These are phyloP conservation scores for Zeus faber DNA, from an alignment of 2,113 vertebrate genomes.

Conservation along the genomic window DNA sequence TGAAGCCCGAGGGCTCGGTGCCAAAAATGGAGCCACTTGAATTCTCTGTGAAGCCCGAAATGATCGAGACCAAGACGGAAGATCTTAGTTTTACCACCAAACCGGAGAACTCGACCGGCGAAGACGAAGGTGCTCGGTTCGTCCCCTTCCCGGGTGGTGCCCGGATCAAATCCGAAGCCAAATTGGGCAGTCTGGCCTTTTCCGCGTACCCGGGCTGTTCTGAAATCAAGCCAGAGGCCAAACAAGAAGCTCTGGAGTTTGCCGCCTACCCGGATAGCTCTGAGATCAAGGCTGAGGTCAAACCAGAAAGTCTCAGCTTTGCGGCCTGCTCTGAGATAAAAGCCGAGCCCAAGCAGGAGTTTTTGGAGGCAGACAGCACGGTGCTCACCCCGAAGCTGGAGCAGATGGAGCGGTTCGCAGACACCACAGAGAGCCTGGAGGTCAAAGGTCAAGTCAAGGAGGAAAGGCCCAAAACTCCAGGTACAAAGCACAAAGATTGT, in stretches of 20 bases:
- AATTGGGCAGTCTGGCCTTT: conserved; percentile 34
- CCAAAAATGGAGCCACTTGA: conserved; percentile 48
- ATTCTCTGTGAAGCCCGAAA: conserved; percentile 43
- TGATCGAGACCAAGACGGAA: conserved; percentile 41
- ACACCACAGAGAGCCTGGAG: conserved; percentile 42
- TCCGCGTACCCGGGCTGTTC: conserved; percentile 14
- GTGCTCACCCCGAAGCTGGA: conserved; percentile 68
- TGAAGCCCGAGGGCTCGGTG: conserved; percentile 37
- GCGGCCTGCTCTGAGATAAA: conserved; percentile 39
- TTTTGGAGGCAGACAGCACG: conserved; percentile 69
- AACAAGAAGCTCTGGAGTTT: conserved; percentile 39
- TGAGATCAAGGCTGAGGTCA: conserved; percentile 41
- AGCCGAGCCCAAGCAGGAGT: conserved; percentile 56
- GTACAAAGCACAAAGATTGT: no score
- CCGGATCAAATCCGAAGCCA: conserved; percentile 25
- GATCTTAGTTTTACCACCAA: conserved; percentile 21
- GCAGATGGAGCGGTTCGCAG: conserved; percentile 52
- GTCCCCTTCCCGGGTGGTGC: conserved; percentile 4
- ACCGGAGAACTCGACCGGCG: conserved; percentile 1
- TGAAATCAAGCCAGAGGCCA: conserved; percentile 41
- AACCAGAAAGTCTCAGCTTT: conserved; percentile 33
- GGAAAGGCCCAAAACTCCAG: conserved; percentile 59
- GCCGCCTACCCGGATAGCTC: conserved; percentile 43
- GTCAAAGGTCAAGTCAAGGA: conserved; percentile 69
- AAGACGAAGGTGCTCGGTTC: conserved; percentile 20